Evolutionary conservation across 2,888 invertebrate genomes (phyloP).

Genomic region (Dromius quadrimaculatus): DNA sequence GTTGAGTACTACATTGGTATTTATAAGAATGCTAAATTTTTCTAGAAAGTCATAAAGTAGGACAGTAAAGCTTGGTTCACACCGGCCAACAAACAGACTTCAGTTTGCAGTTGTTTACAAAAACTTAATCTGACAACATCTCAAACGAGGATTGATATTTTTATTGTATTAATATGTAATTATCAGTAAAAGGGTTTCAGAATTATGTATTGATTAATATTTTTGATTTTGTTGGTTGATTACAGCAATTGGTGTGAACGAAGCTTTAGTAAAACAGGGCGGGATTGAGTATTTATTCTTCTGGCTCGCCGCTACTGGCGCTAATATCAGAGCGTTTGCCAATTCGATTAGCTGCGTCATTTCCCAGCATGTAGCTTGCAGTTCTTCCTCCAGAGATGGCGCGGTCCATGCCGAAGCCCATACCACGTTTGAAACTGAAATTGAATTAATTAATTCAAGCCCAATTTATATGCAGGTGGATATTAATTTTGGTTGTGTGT

Average conservation of each 20-base stretch:
- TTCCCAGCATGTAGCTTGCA: conserved; percentile 91
- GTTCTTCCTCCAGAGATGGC: conserved; percentile 91
- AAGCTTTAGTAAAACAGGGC: conserved; percentile 9
- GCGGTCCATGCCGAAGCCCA: conserved; percentile 88
- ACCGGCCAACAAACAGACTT: background rate
- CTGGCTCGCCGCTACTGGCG: conserved; percentile 38
- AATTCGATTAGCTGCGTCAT: conserved; percentile 81
- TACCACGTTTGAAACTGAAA: conserved; percentile 84
- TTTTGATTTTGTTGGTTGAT: too few relatives aligned
- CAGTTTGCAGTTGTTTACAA: too few relatives aligned
- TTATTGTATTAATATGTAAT: too few relatives aligned
- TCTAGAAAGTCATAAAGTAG: conserved; percentile 2
- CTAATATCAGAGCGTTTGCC: conserved; percentile 28
- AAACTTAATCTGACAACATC: too few relatives aligned
- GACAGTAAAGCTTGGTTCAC: conserved; percentile 6
- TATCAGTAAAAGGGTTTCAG: too few relatives aligned
- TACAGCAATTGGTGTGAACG: conserved; percentile 3
- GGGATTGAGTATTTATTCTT: conserved; percentile 23
- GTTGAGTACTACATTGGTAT: conserved; percentile 16
- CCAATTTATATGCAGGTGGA: background rate
- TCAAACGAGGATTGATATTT: too few relatives aligned
- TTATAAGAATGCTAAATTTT: conserved; percentile 18
- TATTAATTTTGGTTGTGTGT: background rate
- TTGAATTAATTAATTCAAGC: conserved; percentile 22
- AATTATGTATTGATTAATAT: too few relatives aligned